These are phyloP conservation scores for Agrochola lychnidis DNA, from an alignment of 2,888 invertebrate genomes.

Conservation along the genomic window DNA sequence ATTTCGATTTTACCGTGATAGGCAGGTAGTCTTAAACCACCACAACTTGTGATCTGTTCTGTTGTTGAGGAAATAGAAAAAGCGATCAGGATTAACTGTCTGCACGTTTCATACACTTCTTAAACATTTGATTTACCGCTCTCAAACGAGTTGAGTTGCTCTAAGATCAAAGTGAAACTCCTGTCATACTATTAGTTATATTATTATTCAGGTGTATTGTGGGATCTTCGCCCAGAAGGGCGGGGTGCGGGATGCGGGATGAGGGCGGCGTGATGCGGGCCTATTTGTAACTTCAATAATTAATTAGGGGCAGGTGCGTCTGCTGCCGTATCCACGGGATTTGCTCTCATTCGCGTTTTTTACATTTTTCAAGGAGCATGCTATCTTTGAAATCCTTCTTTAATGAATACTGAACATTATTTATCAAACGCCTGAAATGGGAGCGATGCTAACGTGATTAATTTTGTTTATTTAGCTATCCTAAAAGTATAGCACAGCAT, in stretches of 20 bases:
- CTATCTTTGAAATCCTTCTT: slow-evolving; percentile 49
- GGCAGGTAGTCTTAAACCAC: neutral
- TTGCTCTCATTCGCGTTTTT: slow-evolving; percentile 53
- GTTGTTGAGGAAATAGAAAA: neutral
- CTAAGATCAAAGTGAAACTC: neutral
- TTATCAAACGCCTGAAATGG: slow-evolving; percentile 22
- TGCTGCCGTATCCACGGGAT: slow-evolving; percentile 59
- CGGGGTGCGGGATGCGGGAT: neutral
- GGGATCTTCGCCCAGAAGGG: neutral
- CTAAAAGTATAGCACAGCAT: too few species aligned
- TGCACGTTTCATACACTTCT: neutral
- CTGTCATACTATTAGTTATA: neutral
- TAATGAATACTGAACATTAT: slow-evolving; percentile 50
- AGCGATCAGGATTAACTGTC: neutral
- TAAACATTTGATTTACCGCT: neutral
- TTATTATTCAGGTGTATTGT: slow-evolving; percentile 22
- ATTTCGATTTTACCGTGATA: neutral
- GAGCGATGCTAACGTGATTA: neutral
- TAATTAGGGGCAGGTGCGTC: slow-evolving; percentile 69
- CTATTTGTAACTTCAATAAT: slow-evolving; percentile 77
- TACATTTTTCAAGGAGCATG: slow-evolving; percentile 46
- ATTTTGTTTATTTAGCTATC: slow-evolving; percentile 8
- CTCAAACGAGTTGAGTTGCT: too few species aligned
- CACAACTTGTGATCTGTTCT: neutral
- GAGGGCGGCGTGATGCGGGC: slow-evolving; percentile 59